Percentiles rank a stretch among this genome's conserved stretches.
phyloP scores from a whole-genome alignment of 2,113 vertebrate genomes.

The Carassius carassius region DNA sequence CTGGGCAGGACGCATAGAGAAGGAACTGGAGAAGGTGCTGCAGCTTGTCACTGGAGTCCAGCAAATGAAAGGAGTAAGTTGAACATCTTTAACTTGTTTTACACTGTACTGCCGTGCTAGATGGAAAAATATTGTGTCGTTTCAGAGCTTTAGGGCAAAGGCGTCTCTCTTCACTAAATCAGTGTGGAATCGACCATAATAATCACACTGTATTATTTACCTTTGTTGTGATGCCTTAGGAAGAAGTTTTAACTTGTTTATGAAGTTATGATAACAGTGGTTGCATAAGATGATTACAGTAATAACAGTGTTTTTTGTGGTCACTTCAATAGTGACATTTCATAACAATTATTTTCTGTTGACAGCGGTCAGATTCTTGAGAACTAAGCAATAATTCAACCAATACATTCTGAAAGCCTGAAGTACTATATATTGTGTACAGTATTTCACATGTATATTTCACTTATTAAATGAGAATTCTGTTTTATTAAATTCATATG shows the following conservation, averaged over 20 bases:
- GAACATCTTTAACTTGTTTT: neutral
- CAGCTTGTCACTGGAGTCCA: conserved; percentile 79
- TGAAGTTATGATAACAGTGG: conserved; percentile 3
- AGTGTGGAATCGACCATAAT: neutral
- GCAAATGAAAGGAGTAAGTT: conserved; percentile 79
- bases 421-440: neutral
- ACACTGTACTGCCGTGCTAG: neutral
- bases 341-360: conserved; percentile 11
- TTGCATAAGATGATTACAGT: conserved; percentile 33
- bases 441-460: neutral
- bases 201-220: conserved; percentile 1
- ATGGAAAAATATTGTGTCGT: neutral
- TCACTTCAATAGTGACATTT: neutral
- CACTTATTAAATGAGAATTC: neutral
- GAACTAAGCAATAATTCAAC: neutral
- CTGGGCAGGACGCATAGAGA: conserved; percentile 82
- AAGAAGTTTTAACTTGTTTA: neutral
- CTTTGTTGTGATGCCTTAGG: neutral
- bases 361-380: neutral
- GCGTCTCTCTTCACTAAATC: neutral
- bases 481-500: too few species aligned
- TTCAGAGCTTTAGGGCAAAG: neutral
- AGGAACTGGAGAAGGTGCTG: conserved; percentile 80
- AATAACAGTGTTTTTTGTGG: neutral
- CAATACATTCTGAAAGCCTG: neutral